A percentile compares a stretch with the other conserved stretches of the same genome.
phyloP scores from a whole-genome alignment of 2,888 invertebrate species.

The Rotaria sp. region DNA sequence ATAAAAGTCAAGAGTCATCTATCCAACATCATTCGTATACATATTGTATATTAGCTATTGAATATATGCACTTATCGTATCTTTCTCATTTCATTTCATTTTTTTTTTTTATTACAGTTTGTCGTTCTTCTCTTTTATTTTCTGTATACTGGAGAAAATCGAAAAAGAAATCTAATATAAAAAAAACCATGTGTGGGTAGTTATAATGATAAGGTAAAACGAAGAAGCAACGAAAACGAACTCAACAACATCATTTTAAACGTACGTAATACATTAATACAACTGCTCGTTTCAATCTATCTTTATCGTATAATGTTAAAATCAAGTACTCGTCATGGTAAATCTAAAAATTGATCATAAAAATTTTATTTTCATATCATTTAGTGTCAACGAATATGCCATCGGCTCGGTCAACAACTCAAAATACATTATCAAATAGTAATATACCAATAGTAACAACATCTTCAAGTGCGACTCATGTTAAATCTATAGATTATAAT shows the following conservation, averaged over 20 bases:
- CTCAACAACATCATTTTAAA: background rate
- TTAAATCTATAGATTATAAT: background rate
- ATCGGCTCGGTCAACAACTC: background rate
- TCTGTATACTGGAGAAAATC: background rate
- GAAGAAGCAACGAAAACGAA: background rate
- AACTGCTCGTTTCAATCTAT: background rate
- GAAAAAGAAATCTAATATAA: slow-evolving; percentile 11
- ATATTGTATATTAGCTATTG: background rate
- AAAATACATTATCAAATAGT: background rate
- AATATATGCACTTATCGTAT: background rate
- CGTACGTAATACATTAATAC: background rate
- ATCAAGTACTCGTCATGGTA: background rate
- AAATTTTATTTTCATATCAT: background rate
- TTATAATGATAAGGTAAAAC: background rate
- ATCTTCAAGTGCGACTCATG: background rate
- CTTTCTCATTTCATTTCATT: background rate
- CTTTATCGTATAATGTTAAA: background rate
- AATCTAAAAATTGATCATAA: background rate
- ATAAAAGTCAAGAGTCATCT: background rate
- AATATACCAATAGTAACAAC: background rate
- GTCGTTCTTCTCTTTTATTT: background rate
- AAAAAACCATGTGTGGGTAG: background rate
- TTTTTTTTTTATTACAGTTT: background rate
- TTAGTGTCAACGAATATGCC: background rate
- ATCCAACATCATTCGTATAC: background rate